Evolutionary conservation across 2,797 vertebrate species (phyloP).

Genomic region (Anableps anableps): DNA sequence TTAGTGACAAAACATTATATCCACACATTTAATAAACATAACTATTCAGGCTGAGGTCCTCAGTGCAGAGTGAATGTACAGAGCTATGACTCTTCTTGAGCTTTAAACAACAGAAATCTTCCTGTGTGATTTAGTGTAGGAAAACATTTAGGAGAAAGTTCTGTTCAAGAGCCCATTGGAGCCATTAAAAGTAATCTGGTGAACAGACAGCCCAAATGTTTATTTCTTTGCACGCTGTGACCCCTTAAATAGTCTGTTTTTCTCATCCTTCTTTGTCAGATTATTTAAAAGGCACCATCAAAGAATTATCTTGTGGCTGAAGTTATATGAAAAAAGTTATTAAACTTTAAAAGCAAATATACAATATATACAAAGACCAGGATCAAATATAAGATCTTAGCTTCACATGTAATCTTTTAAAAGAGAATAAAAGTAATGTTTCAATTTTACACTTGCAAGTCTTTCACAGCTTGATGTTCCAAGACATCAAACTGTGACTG

Average conservation of each 20-base stretch:
- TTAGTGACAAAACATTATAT: background rate
- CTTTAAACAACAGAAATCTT: background rate
- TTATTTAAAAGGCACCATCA: background rate
- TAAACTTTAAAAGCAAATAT: constrained; percentile 23
- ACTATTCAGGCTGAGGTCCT: constrained; percentile 18
- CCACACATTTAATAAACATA: constrained; percentile 4
- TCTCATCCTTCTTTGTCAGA: background rate
- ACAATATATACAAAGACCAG: constrained; percentile 42
- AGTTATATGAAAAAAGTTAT: background rate
- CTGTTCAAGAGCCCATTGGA: background rate
- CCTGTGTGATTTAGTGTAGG: constrained; percentile 1
- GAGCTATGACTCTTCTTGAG: background rate
- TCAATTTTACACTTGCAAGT: constrained; percentile 7
- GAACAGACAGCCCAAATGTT: constrained; percentile 4
- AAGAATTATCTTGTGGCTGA: background rate
- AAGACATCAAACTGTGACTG: constrained; percentile 13
- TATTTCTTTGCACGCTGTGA: background rate
- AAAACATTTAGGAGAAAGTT: constrained; percentile 8
- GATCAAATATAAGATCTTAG: background rate
- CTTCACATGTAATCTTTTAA: constrained; percentile 46
- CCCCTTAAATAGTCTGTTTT: background rate
- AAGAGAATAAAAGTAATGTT: constrained; percentile 39
- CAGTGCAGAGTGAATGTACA: constrained; percentile 16
- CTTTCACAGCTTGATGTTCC: constrained; percentile 19
- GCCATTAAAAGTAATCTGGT: background rate